Percentiles rank a stretch among this genome's conserved stretches.
Conservation (phyloP, 2,888 invertebrate species). For the Salticus scenicus region DNA sequence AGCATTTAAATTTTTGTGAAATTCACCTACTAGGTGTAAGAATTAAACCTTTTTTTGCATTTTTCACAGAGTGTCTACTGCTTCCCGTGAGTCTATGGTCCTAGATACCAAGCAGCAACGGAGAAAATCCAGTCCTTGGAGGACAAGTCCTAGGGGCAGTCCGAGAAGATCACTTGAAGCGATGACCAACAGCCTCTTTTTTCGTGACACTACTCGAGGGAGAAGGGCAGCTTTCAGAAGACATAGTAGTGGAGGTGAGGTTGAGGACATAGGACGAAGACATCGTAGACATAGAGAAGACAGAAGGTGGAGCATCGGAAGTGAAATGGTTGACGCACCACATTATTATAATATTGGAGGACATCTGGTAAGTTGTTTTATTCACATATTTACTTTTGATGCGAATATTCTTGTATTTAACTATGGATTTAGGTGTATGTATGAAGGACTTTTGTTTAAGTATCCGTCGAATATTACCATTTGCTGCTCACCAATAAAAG, state of each 20-base stretch:
- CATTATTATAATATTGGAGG: slow-evolving; percentile 21
- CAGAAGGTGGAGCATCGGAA: slow-evolving; percentile 70
- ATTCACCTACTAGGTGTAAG: no score
- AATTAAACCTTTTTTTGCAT: no score
- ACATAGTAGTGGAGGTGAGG: slow-evolving; percentile 67
- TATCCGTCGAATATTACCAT: no score
- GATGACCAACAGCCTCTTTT: slow-evolving; percentile 19
- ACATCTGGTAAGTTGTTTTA: slow-evolving; percentile 42
- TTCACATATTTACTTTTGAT: background rate
- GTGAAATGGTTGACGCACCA: slow-evolving; percentile 52
- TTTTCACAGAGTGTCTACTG: slow-evolving; percentile 47
- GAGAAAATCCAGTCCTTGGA: slow-evolving; percentile 49
- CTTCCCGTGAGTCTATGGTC: slow-evolving; percentile 46
- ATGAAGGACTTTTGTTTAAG: no score
- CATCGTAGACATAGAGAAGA: slow-evolving; percentile 45
- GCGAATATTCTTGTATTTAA: background rate
- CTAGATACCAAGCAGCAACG: slow-evolving; percentile 47
- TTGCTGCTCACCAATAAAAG: no score
- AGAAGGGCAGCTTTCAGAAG: slow-evolving; percentile 37
- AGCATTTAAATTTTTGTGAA: no score
- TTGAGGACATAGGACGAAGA: slow-evolving; percentile 34
- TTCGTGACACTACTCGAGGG: slow-evolving; percentile 34
- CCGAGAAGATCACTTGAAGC: slow-evolving; percentile 34
- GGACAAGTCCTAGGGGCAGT: slow-evolving; percentile 36
- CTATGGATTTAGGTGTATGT: background rate